phyloP scores from a whole-genome alignment of 2,113 vertebrate species.

The Speoplatyrhinus poulsoni region DNA sequence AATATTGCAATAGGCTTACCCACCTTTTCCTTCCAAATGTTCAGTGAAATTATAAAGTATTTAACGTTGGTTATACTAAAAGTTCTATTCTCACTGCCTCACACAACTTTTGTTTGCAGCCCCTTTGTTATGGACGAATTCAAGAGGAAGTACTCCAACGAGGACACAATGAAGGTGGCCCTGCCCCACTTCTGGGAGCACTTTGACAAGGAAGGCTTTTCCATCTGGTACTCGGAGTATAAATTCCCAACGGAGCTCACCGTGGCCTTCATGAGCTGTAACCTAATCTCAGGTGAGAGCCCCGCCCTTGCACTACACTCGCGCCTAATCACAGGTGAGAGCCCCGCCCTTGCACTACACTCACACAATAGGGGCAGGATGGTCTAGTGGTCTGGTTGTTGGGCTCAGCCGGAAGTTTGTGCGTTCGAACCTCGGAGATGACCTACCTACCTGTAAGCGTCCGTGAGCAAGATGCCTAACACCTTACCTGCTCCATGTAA shows the following conservation, averaged over 20 bases:
- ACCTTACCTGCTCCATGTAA: background rate
- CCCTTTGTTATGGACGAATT: constrained; percentile 90
- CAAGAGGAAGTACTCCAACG: constrained; percentile 92
- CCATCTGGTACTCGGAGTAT: constrained; percentile 87
- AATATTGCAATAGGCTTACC: background rate
- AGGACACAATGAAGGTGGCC: constrained; percentile 86
- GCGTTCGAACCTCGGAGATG: background rate
- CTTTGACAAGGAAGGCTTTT: constrained; percentile 88
- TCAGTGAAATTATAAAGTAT: no score
- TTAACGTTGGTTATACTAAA: no score
- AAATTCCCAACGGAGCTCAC: constrained; percentile 85
- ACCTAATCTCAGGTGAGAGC: constrained; percentile 88
- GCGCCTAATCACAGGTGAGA: constrained; percentile 86
- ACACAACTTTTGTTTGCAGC: constrained; percentile 52
- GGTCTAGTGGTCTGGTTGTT: background rate
- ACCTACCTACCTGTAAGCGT: background rate
- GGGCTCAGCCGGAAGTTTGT: background rate
- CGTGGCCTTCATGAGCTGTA: constrained; percentile 93
- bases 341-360: background rate
- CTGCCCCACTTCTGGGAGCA: constrained; percentile 91
- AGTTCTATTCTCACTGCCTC: no score
- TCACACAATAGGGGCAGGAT: background rate
- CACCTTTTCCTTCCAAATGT: no score
- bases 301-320: background rate
- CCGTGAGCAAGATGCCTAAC: background rate